Evolutionary conservation across 2,797 vertebrate genomes (phyloP), one percentile per base, ranked within the genome.

Genomic region (Alcedo atthis): DNA sequence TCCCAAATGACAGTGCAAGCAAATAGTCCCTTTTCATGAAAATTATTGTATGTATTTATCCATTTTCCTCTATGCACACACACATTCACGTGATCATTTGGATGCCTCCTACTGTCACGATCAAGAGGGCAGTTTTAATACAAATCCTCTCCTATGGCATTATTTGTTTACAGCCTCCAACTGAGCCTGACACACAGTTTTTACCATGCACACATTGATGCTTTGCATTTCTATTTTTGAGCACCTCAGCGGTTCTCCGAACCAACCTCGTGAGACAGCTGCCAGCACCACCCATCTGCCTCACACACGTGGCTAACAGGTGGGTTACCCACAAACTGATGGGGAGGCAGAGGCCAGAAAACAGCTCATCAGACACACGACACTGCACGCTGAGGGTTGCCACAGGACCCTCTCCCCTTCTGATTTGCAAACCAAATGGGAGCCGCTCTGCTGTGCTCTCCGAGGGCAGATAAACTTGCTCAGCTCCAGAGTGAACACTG

Each of bases 391-490:
- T 1, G 5, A 67, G 61, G 54, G 49, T 4, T 85, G 79, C 28
- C 0, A 0, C 45, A 33, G 17, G 28, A 64, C 24, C 42, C 49
- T 42, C 43, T 76, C 32, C 63, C 37, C 22, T 55, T 35, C 83
- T 70, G 43, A 73, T 92, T 81, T 90, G 81, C 91, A 92, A 93
- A 84, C 17, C 89, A 90, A 88, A 84, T 13, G 19, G 15, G 1
- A 18, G 15, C 49, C 0, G 1, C 0, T 0, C 28, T 6, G 1
- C 77, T 9, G 15, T 1, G 7, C 51, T 43, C 42, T 3, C 28
- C 18, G 32, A 54, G 45, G 42, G 43, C 0, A 0, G 19, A 45
- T 28, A 51, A 69, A 77, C 42, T 46, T 8, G 19, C 64, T 63
- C 24, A 0, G 28, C 8, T 63, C 40, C 30, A 3, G 73, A 69